Conservation (phyloP, 2,113 vertebrate species). For the Heteronetta atricapilla region DNA sequence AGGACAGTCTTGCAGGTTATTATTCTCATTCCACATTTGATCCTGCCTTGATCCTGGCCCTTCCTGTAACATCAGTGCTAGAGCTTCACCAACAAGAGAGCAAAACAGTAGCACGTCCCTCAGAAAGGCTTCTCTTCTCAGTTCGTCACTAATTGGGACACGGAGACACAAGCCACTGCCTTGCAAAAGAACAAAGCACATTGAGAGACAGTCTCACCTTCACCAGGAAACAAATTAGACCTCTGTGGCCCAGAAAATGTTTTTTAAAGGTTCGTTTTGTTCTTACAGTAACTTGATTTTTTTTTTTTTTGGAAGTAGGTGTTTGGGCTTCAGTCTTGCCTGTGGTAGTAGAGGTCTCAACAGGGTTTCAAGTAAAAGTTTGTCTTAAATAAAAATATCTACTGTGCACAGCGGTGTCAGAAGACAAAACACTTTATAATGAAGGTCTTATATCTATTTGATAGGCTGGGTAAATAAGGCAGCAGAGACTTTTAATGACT, state of each 20-base stretch:
- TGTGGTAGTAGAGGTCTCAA: background rate
- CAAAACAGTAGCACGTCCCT: background rate
- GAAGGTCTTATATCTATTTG: background rate
- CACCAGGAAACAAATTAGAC: conserved; percentile 41
- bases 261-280: background rate
- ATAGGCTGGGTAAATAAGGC: background rate
- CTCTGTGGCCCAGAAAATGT: background rate
- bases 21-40: background rate
- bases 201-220: background rate
- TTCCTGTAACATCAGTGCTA: background rate
- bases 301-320: background rate
- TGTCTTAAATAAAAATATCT: background rate
- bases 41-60: background rate
- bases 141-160: conserved; percentile 4
- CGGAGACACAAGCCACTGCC: conserved; percentile 39
- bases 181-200: conserved; percentile 17
- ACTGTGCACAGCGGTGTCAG: background rate
- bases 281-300: background rate
- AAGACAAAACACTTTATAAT: conserved; percentile 1
- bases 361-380: background rate
- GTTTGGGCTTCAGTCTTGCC: background rate
- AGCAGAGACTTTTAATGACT: conserved; percentile 20
- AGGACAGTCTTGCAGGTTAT: background rate
- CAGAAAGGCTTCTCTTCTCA: background rate
- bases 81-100: background rate